A percentile compares a stretch with the other conserved stretches of the same genome.
Evolutionary conservation across 2,888 invertebrate species (phyloP).

Genomic region (Megamerina dolium): DNA sequence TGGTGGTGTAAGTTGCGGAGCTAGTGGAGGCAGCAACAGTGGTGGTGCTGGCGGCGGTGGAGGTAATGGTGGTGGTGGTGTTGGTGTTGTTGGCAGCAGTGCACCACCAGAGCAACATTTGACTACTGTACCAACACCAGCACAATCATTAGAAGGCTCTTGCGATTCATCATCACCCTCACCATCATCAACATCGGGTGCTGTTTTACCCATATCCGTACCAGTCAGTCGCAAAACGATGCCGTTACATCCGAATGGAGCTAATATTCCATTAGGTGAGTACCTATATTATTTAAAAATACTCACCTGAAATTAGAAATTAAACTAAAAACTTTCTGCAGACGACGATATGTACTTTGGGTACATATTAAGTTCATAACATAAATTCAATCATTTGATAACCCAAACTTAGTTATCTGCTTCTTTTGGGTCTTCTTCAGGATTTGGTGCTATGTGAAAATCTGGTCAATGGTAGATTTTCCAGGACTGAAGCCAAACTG

Average conservation of each 20-base stretch:
- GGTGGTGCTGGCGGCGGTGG: constrained; percentile 40
- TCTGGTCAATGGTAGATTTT: too few relatives aligned
- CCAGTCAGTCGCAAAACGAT: constrained; percentile 50
- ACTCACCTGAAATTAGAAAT: background rate
- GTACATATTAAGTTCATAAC: too few relatives aligned
- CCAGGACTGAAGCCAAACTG: too few relatives aligned
- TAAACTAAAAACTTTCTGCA: too few relatives aligned
- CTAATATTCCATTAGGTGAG: constrained; percentile 42
- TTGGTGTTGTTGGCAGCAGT: constrained; percentile 28
- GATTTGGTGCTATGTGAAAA: too few relatives aligned
- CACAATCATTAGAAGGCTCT: constrained; percentile 49
- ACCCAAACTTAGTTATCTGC: too few relatives aligned
- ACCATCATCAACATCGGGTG: constrained; percentile 52
- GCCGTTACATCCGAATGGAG: constrained; percentile 51
- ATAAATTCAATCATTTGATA: too few relatives aligned
- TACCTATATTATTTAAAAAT: constrained; percentile 11
- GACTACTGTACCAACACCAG: constrained; percentile 47
- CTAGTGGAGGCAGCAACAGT: constrained; percentile 27
- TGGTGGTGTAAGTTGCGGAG: constrained; percentile 4
- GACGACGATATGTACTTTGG: too few relatives aligned
- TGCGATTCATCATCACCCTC: constrained; percentile 61
- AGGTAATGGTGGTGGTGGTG: constrained; percentile 43
- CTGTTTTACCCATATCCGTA: constrained; percentile 38
- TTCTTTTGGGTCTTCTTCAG: too few relatives aligned
- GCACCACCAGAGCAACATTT: constrained; percentile 49